Evolutionary conservation across 2,888 invertebrate genomes (phyloP), one percentile per base, ranked within the genome.

Genomic region (Ligdia adustata): DNA sequence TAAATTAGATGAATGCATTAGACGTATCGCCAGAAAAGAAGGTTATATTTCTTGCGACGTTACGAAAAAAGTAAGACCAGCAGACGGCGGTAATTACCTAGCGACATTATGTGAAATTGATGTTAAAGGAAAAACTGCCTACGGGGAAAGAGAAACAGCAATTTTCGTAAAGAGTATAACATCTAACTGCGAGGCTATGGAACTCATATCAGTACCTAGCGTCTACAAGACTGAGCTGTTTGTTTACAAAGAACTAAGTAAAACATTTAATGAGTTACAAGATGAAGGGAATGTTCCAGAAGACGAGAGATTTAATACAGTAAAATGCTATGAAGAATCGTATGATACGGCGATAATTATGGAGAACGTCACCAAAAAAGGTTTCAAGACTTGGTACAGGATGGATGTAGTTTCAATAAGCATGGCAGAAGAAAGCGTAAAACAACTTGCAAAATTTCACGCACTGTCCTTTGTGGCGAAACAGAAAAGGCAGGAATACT

Each of bases 401-500:
- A 64, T 72, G 59, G 69, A 78, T 7, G 64, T 71, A 0, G 57
- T 76, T n/a, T 55, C 72, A 0, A 18, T 75, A 3, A 58, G 71
- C 13, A 79, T 76, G 55, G 73, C 75, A 4, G 70, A 79, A 52
- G 42, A 69, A 15, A 63, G 74, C 0, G 48, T 83, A 0, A 50
- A 66, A 37, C 66, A 80, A 40, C 57, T 85, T 3, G 84, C 85
- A 0, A 84, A 65, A 56, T 77, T 83, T 14, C 84, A 84, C 29
- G 73, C 62, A 0, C 42, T 84, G 0, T 67, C 80, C 0, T 79
- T 77, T 38, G 70, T 67, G 0, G 6, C 82, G 7, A 49, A 81
- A 60, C 49, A 58, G 1, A 64, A 52, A 38, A 34, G 22, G 18
- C 75, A 75, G 0, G 57, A 66, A 5, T 84, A 67, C 56, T 82